These are phyloP conservation scores for Scomber japonicus DNA, from an alignment of 2,113 vertebrate species.

Conservation along the genomic window DNA sequence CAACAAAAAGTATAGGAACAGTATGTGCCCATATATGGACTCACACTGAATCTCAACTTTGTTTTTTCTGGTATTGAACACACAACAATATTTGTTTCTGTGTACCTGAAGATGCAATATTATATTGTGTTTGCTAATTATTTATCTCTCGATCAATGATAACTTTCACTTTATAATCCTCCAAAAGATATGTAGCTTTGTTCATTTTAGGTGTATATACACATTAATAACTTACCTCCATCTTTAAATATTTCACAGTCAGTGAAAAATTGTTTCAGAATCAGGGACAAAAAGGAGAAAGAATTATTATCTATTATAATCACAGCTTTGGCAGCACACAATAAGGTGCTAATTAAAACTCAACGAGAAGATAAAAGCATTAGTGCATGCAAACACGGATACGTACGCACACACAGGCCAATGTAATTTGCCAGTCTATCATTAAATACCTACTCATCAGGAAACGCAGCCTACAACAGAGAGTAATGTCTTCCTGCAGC, in stretches of 20 bases:
- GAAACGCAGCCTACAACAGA: background rate
- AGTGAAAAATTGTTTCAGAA: conserved; percentile 23
- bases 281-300: background rate
- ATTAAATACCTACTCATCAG: conserved; percentile 34
- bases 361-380: conserved; percentile 31
- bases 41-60: background rate
- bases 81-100: background rate
- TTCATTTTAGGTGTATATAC: background rate
- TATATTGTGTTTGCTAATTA: background rate
- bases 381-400: background rate
- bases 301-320: conserved; percentile 43
- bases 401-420: conserved; percentile 1
- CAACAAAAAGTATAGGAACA: too few relatives aligned
- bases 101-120: too few relatives aligned
- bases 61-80: background rate
- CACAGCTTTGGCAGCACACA: conserved; percentile 54
- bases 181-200: background rate
- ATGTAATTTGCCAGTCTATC: conserved; percentile 38
- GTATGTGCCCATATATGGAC: background rate
- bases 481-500: background rate
- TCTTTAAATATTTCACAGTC: conserved; percentile 14
- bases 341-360: conserved; percentile 69
- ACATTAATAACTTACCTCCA: conserved; percentile 26
- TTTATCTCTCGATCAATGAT: background rate
- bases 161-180: background rate